Base-by-base conservation (phyloP, 2,113 vertebrate genomes). In the Callaeas wilsoni region DNA sequence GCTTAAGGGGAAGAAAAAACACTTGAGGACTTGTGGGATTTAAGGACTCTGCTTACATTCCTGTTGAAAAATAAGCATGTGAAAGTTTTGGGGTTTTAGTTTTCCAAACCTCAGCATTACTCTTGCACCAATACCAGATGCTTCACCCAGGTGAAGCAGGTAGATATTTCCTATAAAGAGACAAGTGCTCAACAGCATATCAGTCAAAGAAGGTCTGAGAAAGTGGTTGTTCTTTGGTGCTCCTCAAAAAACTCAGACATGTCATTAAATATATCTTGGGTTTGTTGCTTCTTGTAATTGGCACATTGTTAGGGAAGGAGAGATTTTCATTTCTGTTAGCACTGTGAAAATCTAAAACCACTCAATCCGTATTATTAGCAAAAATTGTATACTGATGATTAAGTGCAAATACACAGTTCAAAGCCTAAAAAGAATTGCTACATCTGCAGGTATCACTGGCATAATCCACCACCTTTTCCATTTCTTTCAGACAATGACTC, bases 401-500 rank as follows among this genome's bases (percentile, higher is more conserved):
- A 62, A 67, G 33, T 42, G 22, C 37, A 83, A 69, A 29, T 47
- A 19, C 23, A 32, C 22, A 18, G 52, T 91, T 90, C 57, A 59
- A 33, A 94, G 37, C 29, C 37, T 90, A 37, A 89, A 80, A 44
- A 27, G 47, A 74, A 19, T 25, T 21, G 29, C 39, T 60, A 1
- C 6, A 1, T 50, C 57, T 82, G 46, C 71, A 65, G 42, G 39
- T 80, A 33, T 55, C 50, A 8, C 35, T 87, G 67, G 44, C 39
- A 30, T 55, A 69, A 90, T 30, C 39, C 42, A 46, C 47, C 63
- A 44, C 26, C 47, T 69, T 57, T 75, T 74, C 79, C 21, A 62
- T 60, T 64, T 91, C 29, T 84, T 87, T 67, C 90, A 99, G 99
- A 98, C 98, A 93, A 99, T 99, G 99, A 99, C 98, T 0, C 65